Percentiles rank a stretch among this genome's conserved stretches.
phyloP scores from a whole-genome alignment of 2,113 vertebrate species.

The Coreoperca whiteheadi region DNA sequence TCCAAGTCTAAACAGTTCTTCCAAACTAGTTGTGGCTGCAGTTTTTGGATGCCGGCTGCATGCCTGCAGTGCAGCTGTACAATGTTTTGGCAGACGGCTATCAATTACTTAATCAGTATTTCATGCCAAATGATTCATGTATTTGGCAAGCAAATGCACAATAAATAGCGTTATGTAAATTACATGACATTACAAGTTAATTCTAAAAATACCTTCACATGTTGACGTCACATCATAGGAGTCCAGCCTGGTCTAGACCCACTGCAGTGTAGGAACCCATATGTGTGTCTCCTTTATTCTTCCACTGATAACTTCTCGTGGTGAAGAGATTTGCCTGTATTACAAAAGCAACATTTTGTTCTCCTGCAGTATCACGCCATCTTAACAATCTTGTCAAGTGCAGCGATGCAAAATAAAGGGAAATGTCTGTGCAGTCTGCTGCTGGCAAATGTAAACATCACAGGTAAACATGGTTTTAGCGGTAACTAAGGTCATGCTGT shows the following conservation, averaged over 20 bases:
- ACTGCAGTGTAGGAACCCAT: neutral
- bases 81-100: neutral
- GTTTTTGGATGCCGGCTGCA: neutral
- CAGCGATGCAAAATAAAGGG: too few relatives aligned
- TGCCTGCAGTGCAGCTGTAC: neutral
- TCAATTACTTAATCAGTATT: neutral
- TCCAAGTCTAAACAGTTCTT: neutral
- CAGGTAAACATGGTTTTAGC: neutral
- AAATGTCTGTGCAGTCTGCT: neutral
- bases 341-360: neutral
- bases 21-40: neutral
- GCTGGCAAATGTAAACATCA: neutral
- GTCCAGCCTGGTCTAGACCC: neutral
- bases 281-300: neutral
- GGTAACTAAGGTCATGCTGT: neutral
- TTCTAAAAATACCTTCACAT: neutral
- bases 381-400: neutral
- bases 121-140: neutral
- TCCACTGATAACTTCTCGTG: neutral
- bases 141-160: too few relatives aligned
- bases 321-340: neutral
- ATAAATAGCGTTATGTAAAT: accelerated
- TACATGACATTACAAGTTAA: neutral
- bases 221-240: neutral
- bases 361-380: neutral